phyloP scores from a whole-genome alignment of 1,140 invertebrate species.

The Pseudomyrmex flavicornis region DNA sequence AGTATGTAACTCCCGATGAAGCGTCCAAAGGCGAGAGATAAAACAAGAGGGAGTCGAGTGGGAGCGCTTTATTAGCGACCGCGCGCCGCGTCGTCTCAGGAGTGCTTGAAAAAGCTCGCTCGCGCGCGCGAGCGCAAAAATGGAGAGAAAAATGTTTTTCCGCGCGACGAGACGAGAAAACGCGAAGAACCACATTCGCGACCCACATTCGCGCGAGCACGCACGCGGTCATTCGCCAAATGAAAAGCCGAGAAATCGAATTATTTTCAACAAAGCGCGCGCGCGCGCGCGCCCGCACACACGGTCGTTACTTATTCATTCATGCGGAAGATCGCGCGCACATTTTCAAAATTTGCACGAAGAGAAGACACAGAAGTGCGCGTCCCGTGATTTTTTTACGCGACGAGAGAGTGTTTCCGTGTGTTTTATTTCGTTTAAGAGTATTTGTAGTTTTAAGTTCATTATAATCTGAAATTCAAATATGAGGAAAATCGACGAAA shows the following conservation, averaged over 20 bases:
- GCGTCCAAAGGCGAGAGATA: not conserved
- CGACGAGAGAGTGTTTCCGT: no score
- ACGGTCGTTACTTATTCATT: not conserved
- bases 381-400: no score
- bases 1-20: constrained; percentile 7
- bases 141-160: not conserved
- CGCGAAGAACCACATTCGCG: no score
- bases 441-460: no score
- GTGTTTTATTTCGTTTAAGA: no score
- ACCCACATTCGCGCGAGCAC: not conserved
- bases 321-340: not conserved
- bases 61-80: constrained; percentile 52
- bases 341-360: not conserved
- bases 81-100: not conserved
- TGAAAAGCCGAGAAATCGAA: constrained; percentile 32
- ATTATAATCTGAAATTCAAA: not conserved
- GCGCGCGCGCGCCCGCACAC: not conserved
- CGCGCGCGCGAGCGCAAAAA: no score
- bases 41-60: constrained; percentile 4
- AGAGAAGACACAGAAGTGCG: not conserved
- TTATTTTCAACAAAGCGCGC: not conserved
- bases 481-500: not conserved
- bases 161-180: constrained; percentile 10
- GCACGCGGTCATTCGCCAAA: not conserved
- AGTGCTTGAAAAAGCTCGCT: constrained; percentile 43